Conservation (phyloP, 2,797 vertebrate species). For the Ctenopoma kingsleyae region DNA sequence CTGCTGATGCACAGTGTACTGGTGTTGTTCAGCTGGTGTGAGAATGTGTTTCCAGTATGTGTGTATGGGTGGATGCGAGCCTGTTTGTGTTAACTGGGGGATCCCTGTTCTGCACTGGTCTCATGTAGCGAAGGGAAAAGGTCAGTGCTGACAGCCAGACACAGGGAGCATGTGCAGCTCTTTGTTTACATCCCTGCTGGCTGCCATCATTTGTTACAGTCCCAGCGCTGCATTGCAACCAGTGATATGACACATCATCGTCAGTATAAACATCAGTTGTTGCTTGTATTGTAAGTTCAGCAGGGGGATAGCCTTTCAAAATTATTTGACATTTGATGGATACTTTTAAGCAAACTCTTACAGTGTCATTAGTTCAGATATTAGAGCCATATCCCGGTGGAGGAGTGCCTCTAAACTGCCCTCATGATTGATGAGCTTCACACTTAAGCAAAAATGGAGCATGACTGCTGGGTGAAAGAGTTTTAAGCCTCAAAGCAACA, state of each 20-base stretch:
- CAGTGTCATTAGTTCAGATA: background rate
- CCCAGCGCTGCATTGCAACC: background rate
- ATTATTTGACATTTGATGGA: background rate
- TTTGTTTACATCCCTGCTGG: constrained; percentile 47
- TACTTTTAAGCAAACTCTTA: background rate
- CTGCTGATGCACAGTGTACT: constrained; percentile 7
- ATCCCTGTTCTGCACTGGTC: constrained; percentile 20
- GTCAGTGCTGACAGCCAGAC: constrained; percentile 72
- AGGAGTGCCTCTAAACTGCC: background rate
- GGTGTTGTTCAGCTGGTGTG: constrained; percentile 5
- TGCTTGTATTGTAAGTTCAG: background rate
- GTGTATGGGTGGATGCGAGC: constrained; percentile 14
- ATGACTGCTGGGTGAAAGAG: background rate
- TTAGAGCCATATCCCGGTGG: background rate
- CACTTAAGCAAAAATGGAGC: background rate
- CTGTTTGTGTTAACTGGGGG: constrained; percentile 33
- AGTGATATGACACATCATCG: constrained; percentile 16
- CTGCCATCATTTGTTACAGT: constrained; percentile 39
- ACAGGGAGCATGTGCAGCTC: constrained; percentile 61
- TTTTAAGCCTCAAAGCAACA: background rate
- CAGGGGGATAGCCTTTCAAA: background rate
- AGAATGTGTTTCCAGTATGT: constrained; percentile 4
- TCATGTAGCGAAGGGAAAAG: constrained; percentile 69
- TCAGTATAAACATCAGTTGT: background rate
- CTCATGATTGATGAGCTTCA: background rate